Conservation (phyloP, 2,113 vertebrate genomes). For the Rhadina sibilatrix region DNA sequence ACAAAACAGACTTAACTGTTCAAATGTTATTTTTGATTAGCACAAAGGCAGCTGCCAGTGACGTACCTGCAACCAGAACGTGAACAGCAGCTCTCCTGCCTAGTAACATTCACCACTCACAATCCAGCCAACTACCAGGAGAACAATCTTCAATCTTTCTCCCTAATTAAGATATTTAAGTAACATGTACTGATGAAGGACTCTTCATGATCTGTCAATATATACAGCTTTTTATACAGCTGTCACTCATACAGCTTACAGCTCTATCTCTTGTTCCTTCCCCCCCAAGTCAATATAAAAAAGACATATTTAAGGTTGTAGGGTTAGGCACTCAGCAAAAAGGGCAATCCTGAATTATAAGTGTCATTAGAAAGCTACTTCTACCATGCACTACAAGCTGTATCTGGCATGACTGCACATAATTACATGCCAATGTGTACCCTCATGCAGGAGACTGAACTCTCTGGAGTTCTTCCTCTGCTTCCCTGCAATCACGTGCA, state of each 20-base stretch:
- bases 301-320: background rate
- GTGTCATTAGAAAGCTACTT: background rate
- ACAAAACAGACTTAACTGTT: background rate
- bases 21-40: background rate
- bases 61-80: background rate
- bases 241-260: background rate
- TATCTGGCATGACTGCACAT: background rate
- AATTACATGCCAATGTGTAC: background rate
- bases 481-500: background rate
- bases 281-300: background rate
- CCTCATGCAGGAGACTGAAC: background rate
- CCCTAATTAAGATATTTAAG: background rate
- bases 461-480: background rate
- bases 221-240: background rate
- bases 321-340: background rate
- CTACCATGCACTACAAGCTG: background rate
- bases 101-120: rapidly evolving
- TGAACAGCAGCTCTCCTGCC: background rate
- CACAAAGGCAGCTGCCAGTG: background rate
- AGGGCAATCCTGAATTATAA: background rate
- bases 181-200: background rate
- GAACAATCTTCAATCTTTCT: background rate
- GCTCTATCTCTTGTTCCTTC: background rate
- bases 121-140: background rate
- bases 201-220: background rate